Conservation (phyloP, 2,888 invertebrate species). For the Opisthograptis luteolata region DNA sequence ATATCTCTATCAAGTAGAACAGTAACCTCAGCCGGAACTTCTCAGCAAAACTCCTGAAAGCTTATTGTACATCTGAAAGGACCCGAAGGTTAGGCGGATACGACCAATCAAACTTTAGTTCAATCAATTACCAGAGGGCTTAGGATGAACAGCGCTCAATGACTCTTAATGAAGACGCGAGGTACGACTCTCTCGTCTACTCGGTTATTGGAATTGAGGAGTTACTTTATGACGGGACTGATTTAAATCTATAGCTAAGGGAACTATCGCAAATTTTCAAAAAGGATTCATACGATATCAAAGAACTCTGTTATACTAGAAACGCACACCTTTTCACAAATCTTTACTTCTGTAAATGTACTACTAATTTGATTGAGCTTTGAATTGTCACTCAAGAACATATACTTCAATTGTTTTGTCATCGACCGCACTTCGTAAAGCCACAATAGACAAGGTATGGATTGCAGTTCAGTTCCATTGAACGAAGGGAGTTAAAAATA, state of each 20-base stretch:
- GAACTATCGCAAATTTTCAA: no score
- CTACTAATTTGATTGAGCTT: no score
- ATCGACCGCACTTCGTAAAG: no score
- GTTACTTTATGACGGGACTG: background rate
- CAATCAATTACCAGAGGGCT: conserved; percentile 57
- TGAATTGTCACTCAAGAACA: no score
- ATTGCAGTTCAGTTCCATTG: no score
- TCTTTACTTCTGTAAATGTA: no score
- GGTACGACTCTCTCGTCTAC: background rate
- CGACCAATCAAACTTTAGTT: conserved; percentile 66
- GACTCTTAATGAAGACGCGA: conserved; percentile 7
- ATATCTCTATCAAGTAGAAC: conserved; percentile 1
- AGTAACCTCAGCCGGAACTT: conserved; percentile 12
- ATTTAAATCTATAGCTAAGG: background rate
- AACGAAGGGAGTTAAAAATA: no score
- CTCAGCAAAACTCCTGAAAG: conserved; percentile 10
- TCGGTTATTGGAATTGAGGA: background rate
- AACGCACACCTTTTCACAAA: no score
- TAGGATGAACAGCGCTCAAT: conserved; percentile 20
- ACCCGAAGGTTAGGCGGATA: conserved; percentile 45
- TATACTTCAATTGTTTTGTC: no score
- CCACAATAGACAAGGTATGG: no score
- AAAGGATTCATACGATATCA: no score
- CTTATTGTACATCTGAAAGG: conserved; percentile 24
- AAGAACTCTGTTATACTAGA: no score